Evolutionary conservation across 1,140 invertebrate genomes (phyloP), one percentile per base, ranked within the genome.

Genomic region (Gerris buenoi): DNA sequence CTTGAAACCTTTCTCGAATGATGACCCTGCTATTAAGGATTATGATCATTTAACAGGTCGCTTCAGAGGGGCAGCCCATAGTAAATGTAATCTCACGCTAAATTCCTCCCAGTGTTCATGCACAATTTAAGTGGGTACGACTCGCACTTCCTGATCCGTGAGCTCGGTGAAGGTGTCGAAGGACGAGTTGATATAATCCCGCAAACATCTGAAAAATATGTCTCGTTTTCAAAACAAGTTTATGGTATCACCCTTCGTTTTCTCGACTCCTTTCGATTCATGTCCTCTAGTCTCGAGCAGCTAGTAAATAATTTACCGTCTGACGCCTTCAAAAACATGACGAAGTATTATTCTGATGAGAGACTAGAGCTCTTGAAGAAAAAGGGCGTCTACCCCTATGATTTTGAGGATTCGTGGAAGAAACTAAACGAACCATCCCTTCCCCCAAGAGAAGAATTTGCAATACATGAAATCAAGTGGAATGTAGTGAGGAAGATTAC

Each of bases 91-190:
- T 29, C 27, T 64, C 22, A 28, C 2, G 27, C 63, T 2, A 28
- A 64, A 27, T 64, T 64, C 22, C n/a, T 64, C 18, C 63, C 63
- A 18, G 63, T 64, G 18, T 28, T 64, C 33, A 18, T 64, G 2
- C 63, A 64, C 14, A 64, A 64, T 25, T 22, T 33, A 22, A 25
- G 27, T 27, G 63, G 63, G 18, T 64, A 64, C 33, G 63, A 64
- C 27, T 28, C 26, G 18, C 63, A 64, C 33, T 64, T 64, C 25
- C 28, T 64, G 15, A 64, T 64, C 18, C 26, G 18, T 18, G 26
- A 27, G 18, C 23, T 64, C 5, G 63, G 27, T 2, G 1, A 22
- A 1, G 26, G 25, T 33, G 27, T 29, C n/a, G 13, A 27, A 63
- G 27, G n/a, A n/a, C n/a, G n/a, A 2, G 25, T 63, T 27, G 2